Evolutionary conservation across 2,113 vertebrate genomes (phyloP).

Genomic region (Castor canadensis): DNA sequence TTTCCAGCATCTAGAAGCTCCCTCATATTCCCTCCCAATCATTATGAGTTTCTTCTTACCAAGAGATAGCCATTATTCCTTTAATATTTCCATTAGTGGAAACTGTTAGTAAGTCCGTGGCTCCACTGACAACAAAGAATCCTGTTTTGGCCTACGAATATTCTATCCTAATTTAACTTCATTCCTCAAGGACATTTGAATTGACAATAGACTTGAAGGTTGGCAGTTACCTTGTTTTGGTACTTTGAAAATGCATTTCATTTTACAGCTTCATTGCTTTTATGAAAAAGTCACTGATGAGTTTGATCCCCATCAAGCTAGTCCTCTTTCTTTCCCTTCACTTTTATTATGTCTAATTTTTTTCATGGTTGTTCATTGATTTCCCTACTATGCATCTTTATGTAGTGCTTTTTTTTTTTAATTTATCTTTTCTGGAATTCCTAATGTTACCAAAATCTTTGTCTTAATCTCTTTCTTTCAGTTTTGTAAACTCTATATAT

Average conservation of each 20-base stretch:
- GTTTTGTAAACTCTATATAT: neutral
- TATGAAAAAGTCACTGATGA: neutral
- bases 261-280: neutral
- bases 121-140: neutral
- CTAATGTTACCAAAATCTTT: neutral
- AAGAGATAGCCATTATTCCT: neutral
- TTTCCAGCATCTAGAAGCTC: neutral
- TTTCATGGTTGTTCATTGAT: neutral
- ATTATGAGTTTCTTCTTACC: neutral
- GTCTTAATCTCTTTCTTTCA: neutral
- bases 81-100: neutral
- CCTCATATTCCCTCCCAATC: neutral
- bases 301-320: neutral
- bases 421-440: neutral
- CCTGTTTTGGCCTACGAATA: neutral
- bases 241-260: neutral
- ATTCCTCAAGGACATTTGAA: neutral
- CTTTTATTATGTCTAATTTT: neutral
- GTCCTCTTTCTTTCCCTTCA: neutral
- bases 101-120: neutral
- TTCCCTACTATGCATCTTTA: neutral
- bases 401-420: neutral
- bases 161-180: neutral
- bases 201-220: neutral
- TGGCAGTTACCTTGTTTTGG: neutral